Evolutionary conservation across 2,797 vertebrate genomes (phyloP), one percentile per base, ranked within the genome.

Genomic region (Strix occidentalis): DNA sequence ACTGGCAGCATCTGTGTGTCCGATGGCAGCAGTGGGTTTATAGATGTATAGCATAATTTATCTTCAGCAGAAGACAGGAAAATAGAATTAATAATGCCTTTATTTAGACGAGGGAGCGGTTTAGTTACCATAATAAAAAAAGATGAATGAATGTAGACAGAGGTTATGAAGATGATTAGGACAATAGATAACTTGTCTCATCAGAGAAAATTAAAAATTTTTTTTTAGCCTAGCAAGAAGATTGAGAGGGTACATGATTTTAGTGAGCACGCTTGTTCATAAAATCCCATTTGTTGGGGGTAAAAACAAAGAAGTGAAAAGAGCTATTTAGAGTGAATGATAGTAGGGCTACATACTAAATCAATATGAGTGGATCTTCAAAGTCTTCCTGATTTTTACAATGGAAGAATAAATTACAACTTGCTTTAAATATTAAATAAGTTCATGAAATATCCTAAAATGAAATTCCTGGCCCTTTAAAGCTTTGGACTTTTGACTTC

Each of bases 161-260:
- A 95, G 96, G 93, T 96, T 96, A 93, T 95, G 95, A 91, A 91
- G 94, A 93, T 93, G 95, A 96, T 96, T 94, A 93, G 94, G 89
- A 96, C 96, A 97, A 92, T 83, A 96, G 96, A 95, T 95, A 96
- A 95, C 96, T 94, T 87, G 78, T 94, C 91, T 96, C 89, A 95
- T 97, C 95, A 93, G 78, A 91, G 89, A 95, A 94, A 96, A 96
- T 96, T 75, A 80, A 96, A 87, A 15, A 1, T 10, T n/a, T 39
- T 51, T 87, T 95, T 91, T 79, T 61, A 93, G 80, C 66, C 51
- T 37, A 43, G 93, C 19, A 0, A 84, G 84, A 92, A 65, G 93
- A 96, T 94, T 57, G 70, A 96, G 92, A 88, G 84, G 84, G 86
- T 89, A 94, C 92, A 87, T 3, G 70, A 92, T 86, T 95, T 90